These are phyloP conservation scores for Hemiprocne comata DNA, from an alignment of 2,113 vertebrate species.

Conservation along the genomic window DNA sequence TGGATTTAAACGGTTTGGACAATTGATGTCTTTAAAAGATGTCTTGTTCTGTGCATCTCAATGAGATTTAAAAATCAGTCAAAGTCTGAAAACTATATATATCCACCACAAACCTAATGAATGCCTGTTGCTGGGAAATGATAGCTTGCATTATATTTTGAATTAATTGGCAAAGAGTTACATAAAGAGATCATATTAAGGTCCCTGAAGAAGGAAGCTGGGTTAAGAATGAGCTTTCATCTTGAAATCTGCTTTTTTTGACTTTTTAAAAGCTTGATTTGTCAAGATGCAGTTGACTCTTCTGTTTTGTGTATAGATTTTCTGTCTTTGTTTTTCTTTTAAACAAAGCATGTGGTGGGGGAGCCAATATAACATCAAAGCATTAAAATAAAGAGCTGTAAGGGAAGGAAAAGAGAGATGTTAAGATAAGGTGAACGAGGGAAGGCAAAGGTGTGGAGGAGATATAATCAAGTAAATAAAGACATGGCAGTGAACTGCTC, in stretches of 20 bases:
- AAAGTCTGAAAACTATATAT: not conserved
- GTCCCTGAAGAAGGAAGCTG: constrained; percentile 60
- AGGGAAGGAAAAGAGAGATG: constrained; percentile 57
- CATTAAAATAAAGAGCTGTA: constrained; percentile 57
- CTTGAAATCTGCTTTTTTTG: constrained; percentile 61
- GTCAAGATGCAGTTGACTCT: constrained; percentile 54
- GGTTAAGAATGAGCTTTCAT: constrained; percentile 64
- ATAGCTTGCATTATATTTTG: constrained; percentile 44
- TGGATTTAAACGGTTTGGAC: not conserved
- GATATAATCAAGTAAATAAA: constrained; percentile 58
- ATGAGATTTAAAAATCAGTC: constrained; percentile 49
- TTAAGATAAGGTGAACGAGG: constrained; percentile 52
- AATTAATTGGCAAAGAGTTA: constrained; percentile 68
- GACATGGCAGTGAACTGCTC: constrained; percentile 24
- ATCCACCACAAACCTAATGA: constrained; percentile 25
- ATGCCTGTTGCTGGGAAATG: not conserved
- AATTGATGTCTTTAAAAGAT: constrained; percentile 21
- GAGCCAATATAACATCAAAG: constrained; percentile 59
- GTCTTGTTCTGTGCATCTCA: constrained; percentile 1
- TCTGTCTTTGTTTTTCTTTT: constrained; percentile 59
- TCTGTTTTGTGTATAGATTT: constrained; percentile 44
- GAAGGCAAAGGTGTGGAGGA: constrained; percentile 61
- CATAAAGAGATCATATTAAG: constrained; percentile 66
- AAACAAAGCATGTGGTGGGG: not conserved
- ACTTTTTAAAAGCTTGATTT: constrained; percentile 59